These are phyloP conservation scores for Zaprionus lachaisei DNA, from an alignment of 1,140 invertebrate genomes.

Conservation along the genomic window DNA sequence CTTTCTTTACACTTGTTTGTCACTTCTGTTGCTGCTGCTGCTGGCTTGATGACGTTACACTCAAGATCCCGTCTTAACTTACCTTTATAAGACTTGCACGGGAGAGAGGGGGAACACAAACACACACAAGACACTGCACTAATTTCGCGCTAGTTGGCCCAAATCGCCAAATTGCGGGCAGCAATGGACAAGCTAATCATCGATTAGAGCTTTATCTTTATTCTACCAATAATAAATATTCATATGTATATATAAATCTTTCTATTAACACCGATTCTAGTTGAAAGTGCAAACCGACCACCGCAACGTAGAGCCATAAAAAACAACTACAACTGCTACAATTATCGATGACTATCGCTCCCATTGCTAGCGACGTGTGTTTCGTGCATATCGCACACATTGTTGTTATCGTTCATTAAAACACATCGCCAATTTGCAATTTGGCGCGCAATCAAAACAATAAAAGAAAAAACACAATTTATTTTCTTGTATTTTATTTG, in stretches of 20 bases:
- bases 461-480: background rate
- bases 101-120: conserved; percentile 4
- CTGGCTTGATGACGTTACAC: conserved; percentile 49
- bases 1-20: conserved; percentile 37
- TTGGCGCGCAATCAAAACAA: conserved; percentile 14
- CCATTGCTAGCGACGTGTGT: background rate
- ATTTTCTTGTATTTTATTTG: conserved; percentile 10
- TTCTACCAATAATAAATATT: background rate
- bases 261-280: background rate
- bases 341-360: background rate
- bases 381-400: background rate
- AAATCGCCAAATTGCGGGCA: background rate
- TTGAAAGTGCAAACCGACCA: conserved; percentile 25
- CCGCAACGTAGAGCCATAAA: conserved; percentile 17
- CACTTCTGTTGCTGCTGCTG: conserved; percentile 7
- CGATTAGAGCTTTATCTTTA: background rate
- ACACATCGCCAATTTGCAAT: background rate
- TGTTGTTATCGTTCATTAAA: background rate
- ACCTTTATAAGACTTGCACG: conserved; percentile 21
- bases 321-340: conserved; percentile 11
- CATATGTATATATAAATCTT: conserved; percentile 6
- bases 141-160: conserved; percentile 15
- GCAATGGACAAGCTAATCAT: background rate
- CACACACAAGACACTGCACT: conserved; percentile 19
- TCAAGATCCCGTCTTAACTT: conserved; percentile 47